These are phyloP conservation scores for Regulus satrapa DNA, from an alignment of 2,113 vertebrate species.

Conservation along the genomic window DNA sequence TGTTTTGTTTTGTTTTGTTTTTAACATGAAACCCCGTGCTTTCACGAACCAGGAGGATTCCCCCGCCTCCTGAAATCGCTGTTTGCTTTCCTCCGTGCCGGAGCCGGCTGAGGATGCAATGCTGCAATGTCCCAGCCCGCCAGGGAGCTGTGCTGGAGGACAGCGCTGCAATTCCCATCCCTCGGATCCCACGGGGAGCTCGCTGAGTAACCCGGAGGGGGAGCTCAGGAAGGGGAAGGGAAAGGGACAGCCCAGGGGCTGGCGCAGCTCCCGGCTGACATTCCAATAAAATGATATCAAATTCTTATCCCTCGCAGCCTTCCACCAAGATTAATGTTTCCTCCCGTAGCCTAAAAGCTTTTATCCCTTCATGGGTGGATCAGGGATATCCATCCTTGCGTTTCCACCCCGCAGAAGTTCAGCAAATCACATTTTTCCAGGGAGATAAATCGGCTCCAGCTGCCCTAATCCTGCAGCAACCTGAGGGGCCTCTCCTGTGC, in stretches of 20 bases:
- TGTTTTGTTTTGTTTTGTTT: background rate
- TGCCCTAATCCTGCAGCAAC: background rate
- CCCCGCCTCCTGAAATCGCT: background rate
- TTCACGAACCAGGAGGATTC: background rate
- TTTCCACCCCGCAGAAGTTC: background rate
- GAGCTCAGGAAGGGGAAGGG: background rate
- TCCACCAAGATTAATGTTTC: background rate
- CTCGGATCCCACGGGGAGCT: too few relatives aligned
- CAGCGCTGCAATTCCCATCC: too few relatives aligned
- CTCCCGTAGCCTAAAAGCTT: background rate
- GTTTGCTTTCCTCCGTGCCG: background rate
- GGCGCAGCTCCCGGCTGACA: background rate
- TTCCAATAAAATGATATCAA: background rate
- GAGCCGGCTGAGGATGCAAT: background rate
- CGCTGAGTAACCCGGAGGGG: background rate
- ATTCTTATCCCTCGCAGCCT: background rate
- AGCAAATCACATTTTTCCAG: background rate
- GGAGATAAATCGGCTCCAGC: background rate
- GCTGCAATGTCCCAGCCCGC: background rate
- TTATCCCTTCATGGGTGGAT: background rate
- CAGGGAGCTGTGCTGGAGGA: background rate
- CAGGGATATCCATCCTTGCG: background rate
- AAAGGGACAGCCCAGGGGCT: background rate
- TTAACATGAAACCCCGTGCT: fast-evolving
- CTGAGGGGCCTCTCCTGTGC: background rate